Conservation (phyloP, 2,888 invertebrate species). For the Nomada lathburiana region DNA sequence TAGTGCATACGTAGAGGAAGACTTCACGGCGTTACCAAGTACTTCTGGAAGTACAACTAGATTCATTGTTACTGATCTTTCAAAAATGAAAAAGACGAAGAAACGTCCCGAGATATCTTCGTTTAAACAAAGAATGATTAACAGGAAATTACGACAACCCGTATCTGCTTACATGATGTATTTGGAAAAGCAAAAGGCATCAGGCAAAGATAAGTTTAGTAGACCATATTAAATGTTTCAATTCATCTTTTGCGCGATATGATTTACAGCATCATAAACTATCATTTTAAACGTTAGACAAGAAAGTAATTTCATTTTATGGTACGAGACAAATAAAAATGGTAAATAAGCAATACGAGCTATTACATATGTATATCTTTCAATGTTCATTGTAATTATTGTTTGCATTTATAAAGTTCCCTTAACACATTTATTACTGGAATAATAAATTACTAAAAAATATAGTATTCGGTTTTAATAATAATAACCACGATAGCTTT, state of each 20-base stretch:
- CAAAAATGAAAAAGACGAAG: conserved; percentile 68
- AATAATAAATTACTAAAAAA: background rate
- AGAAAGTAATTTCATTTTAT: background rate
- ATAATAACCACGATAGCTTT: background rate
- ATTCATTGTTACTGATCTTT: conserved; percentile 75
- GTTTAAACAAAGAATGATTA: conserved; percentile 76
- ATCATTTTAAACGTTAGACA: background rate
- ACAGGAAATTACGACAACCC: conserved; percentile 74
- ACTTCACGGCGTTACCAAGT: conserved; percentile 65
- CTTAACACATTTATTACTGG: background rate
- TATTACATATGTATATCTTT: too few relatives aligned
- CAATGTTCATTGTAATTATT: background rate
- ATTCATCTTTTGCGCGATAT: background rate
- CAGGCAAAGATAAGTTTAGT: conserved; percentile 42
- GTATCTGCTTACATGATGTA: conserved; percentile 74
- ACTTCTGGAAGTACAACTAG: conserved; percentile 76
- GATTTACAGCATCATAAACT: conserved; percentile 5
- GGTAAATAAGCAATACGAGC: background rate
- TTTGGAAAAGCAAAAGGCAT: conserved; percentile 73
- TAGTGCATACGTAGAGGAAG: conserved; percentile 42
- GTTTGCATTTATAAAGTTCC: background rate
- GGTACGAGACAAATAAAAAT: background rate
- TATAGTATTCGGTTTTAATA: background rate
- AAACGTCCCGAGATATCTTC: conserved; percentile 51
- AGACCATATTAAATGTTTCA: conserved; percentile 26